These are phyloP conservation scores for Elymnias hypermnestra DNA, from an alignment of 1,140 invertebrate genomes.

Conservation along the genomic window DNA sequence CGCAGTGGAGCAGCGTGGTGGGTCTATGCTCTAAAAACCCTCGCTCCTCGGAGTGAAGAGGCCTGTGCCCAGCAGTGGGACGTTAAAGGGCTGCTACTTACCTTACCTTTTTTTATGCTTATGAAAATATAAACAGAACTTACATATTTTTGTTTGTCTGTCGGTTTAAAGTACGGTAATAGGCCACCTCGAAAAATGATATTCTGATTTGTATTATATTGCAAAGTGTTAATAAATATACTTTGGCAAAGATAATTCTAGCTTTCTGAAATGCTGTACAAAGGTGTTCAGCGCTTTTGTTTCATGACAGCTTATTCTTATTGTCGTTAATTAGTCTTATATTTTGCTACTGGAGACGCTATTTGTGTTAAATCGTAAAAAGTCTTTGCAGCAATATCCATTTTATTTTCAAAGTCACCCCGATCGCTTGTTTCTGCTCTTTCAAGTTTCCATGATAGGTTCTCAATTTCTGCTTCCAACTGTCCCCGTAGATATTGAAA, in stretches of 20 bases:
- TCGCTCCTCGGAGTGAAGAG: too few species aligned
- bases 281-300: constrained; percentile 38
- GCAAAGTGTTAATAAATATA: constrained; percentile 72
- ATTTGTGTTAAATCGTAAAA: constrained; percentile 75
- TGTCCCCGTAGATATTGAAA: constrained; percentile 89
- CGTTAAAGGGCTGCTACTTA: too few species aligned
- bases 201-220: too few species aligned
- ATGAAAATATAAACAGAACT: too few species aligned
- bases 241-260: constrained; percentile 72
- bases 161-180: too few species aligned
- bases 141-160: too few species aligned
- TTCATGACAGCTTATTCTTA: constrained; percentile 14
- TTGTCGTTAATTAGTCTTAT: constrained; percentile 25
- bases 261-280: constrained; percentile 54
- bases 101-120: too few species aligned
- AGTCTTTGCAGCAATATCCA: constrained; percentile 99
- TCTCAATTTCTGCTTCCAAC: constrained; percentile 99
- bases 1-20: too few species aligned
- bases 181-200: too few species aligned
- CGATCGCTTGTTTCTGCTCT: constrained; percentile 90
- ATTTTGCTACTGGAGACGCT: constrained; percentile 61
- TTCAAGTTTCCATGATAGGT: constrained; percentile 99
- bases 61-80: too few species aligned
- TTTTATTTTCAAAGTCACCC: constrained; percentile 98
- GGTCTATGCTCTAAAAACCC: too few species aligned